phyloP scores from a whole-genome alignment of 2,113 vertebrate species.

The Pavo muticus region DNA sequence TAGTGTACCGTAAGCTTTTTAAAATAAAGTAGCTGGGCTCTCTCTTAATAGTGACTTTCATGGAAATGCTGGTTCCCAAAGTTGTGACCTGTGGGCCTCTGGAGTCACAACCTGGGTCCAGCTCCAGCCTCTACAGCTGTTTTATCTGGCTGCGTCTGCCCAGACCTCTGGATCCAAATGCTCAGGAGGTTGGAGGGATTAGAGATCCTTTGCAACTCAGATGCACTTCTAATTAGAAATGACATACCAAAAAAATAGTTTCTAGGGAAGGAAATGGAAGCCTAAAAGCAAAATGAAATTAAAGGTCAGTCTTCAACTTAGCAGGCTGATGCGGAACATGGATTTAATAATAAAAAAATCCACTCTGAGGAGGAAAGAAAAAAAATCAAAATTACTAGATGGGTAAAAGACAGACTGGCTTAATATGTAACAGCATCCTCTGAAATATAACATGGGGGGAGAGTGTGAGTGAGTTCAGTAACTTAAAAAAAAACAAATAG shows the following conservation, averaged over 20 bases:
- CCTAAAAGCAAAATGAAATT: constrained; percentile 67
- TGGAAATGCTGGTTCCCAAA: background rate
- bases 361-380: constrained; percentile 29
- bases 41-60: constrained; percentile 14
- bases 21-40: constrained; percentile 7
- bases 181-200: constrained; percentile 12
- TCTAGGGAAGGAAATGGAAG: constrained; percentile 50
- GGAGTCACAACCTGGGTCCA: background rate
- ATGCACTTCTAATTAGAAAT: constrained; percentile 30
- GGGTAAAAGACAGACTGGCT: constrained; percentile 53
- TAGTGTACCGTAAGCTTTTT: background rate
- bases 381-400: constrained; percentile 6
- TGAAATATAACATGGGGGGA: constrained; percentile 2
- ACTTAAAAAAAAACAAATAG: constrained; percentile 28
- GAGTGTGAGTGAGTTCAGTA: constrained; percentile 46
- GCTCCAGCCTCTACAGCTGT: constrained; percentile 31
- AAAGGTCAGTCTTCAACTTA: constrained; percentile 60
- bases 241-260: constrained; percentile 52
- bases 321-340: background rate
- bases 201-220: constrained; percentile 18
- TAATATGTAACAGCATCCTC: constrained; percentile 22
- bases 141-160: background rate
- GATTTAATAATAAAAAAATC: constrained; percentile 60
- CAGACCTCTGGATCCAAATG: constrained; percentile 12
- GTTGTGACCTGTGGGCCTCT: background rate